Evolutionary conservation across 2,113 vertebrate genomes (phyloP).

Genomic region (Nibea albiflora): DNA sequence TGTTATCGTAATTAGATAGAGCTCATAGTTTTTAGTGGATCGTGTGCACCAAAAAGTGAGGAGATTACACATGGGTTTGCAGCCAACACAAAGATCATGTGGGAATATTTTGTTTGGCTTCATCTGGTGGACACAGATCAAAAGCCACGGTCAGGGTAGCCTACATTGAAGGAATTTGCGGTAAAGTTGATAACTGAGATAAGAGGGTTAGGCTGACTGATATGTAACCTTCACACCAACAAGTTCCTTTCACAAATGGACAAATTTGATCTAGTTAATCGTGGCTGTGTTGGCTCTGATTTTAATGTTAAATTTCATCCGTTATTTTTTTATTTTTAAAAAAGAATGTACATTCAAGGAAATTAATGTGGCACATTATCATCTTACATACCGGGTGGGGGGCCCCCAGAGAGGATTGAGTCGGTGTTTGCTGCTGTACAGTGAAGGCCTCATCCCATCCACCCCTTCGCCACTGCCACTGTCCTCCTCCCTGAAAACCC

Average conservation of each 20-base stretch:
- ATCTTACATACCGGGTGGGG: not conserved
- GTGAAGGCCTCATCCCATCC: constrained; percentile 41
- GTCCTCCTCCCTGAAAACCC: constrained; percentile 30
- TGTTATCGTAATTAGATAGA: not conserved
- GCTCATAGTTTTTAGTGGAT: too few species aligned
- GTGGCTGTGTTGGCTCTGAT: not conserved
- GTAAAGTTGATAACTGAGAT: not conserved
- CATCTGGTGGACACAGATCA: constrained; percentile 30
- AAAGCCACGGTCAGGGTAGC: not conserved
- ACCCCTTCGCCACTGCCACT: constrained; percentile 29
- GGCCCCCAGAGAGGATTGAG: constrained; percentile 12
- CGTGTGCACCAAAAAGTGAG: not conserved
- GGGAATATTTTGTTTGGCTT: constrained; percentile 2
- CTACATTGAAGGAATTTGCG: not conserved
- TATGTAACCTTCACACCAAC: not conserved
- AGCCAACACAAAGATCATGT: not conserved
- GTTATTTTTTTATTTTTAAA: not conserved
- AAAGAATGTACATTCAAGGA: not conserved
- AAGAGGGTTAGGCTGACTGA: not conserved
- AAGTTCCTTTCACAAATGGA: not conserved
- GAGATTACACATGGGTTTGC: not conserved
- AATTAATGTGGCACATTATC: not conserved
- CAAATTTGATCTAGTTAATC: not conserved
- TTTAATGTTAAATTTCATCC: not conserved
- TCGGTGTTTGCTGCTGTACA: constrained; percentile 57